Evolutionary conservation across 2,888 invertebrate genomes (phyloP), one percentile per base, ranked within the genome.

Genomic region (Congeria kusceri): DNA sequence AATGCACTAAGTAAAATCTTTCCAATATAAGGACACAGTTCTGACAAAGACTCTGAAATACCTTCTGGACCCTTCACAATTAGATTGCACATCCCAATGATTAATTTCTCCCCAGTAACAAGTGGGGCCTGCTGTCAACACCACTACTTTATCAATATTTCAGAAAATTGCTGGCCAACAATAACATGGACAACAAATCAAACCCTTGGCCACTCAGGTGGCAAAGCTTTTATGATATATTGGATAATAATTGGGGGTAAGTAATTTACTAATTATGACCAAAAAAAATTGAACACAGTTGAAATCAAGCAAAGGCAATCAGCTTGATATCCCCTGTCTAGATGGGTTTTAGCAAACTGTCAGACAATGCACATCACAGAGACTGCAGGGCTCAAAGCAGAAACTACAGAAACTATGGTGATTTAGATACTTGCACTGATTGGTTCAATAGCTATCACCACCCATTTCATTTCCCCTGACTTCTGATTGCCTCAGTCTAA

Each of bases 181-280:
- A 80, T 80, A 73, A 80, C 65, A 57, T 64, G 32, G 69, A 76
- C 73, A 66, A 70, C 63, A 46, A 68, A 80, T 80, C 76, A 76
- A 61, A 76, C 68, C 65, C 76, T 25, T 80, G 69, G 64, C 47
- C 62, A 64, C 61, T 47, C 56, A 58, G 62, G 73, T 72, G 32
- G 64, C 66, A 80, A 80, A 76, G 76, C 53, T 72, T 66, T 80
- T 80, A 80, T 80, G 80, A 80, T 80, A 64, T 73, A 80, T 80
- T 49, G 72, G 57, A 61, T 72, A 73, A 73, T 80, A 76, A 80
- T 80, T 69, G 80, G 39, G 62, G 73, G 76, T 80, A 80, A 80
- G 80, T 73, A 80, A 76, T 80, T 77, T 80, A 73, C 76, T 80
- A 80, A 80, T 80, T 77, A 77, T 11, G 25, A 25, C 53, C 25